Base-by-base conservation (phyloP, 1,140 invertebrate species). In the Acromyrmex charruanus region DNA sequence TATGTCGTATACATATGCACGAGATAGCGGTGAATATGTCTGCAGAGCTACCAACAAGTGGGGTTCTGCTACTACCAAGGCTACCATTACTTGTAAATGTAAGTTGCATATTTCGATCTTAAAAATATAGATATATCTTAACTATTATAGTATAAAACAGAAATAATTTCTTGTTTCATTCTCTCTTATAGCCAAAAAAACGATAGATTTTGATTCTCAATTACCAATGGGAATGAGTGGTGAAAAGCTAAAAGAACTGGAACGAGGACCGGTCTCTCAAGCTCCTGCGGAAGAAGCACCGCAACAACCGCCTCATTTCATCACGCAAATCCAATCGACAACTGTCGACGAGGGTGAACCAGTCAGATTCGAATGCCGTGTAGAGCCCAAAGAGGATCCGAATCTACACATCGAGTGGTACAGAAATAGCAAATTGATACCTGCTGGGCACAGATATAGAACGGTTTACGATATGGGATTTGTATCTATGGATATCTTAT, bases 311-410 rank as follows among this genome's bases (percentile, higher is more conserved):
- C 98, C 98, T 10, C 97, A 97, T 93, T 99, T 99, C 92, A 97
- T 98, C 21, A 98, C 98, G 4, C 98, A 98, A 93, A 98, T 98
- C 87, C 96, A 97, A 93, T 98, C 97, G 12, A 96, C 97, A 18
- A 97, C 97, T 3, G 96, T 98, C 4, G 97, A 98, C 91, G 98
- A 99, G 95, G 98, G 98, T 12, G 98, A 99, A 95, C 97, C 98
- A 0, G 97, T 99, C 0, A 97, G 98, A 77, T 99, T 99, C 93
- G 99, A 99, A 95, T 99, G 98, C 92, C 97, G 97, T 80, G 98
- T 99, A 5, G 98, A 99, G 93, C 99, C 99, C 0, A 98, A 99
- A 95, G 98, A 98, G 89, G 99, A 99, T 96, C 97, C 99, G 1
- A 98, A 97, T 86, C 96, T 99, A 87, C 96, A 97, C 28, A 97